A percentile compares a stretch with the other conserved stretches of the same genome.
Evolutionary conservation across 1,140 invertebrate species (phyloP).

Genomic region (Cherax quadricarinatus): DNA sequence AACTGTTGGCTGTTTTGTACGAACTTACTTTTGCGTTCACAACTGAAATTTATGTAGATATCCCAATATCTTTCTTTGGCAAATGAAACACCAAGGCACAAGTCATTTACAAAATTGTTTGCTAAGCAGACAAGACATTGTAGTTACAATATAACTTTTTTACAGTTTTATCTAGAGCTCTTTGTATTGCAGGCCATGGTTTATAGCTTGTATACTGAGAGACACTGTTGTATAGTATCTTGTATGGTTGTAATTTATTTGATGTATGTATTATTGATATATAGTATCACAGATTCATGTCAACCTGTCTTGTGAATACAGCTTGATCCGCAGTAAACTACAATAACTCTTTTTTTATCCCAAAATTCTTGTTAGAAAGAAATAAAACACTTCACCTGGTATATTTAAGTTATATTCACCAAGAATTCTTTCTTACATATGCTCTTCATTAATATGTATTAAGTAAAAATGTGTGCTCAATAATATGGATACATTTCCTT

Average conservation of each 20-base stretch:
- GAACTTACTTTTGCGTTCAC: conserved; percentile 11
- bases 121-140: conserved; percentile 52
- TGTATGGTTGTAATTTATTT: conserved; percentile 66
- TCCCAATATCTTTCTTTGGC: conserved; percentile 2
- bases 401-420: no score
- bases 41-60: not conserved
- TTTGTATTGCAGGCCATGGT: conserved; percentile 34
- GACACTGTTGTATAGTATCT: conserved; percentile 48
- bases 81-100: conserved; percentile 51
- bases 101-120: conserved; percentile 36
- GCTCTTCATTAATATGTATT: no score
- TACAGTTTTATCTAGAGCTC: conserved; percentile 6
- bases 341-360: conserved; percentile 22
- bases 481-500: no score
- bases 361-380: not conserved
- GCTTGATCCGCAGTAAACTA: conserved; percentile 49
- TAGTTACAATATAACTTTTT: conserved; percentile 13
- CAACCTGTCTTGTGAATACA: conserved; percentile 57
- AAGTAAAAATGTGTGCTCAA: no score
- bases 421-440: no score
- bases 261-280: conserved; percentile 58
- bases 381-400: not conserved
- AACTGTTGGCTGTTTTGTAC: conserved; percentile 36
- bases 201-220: conserved; percentile 52
- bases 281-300: conserved; percentile 49